Base-by-base conservation (phyloP, 2,888 invertebrate species). In the Diadromus collaris region DNA sequence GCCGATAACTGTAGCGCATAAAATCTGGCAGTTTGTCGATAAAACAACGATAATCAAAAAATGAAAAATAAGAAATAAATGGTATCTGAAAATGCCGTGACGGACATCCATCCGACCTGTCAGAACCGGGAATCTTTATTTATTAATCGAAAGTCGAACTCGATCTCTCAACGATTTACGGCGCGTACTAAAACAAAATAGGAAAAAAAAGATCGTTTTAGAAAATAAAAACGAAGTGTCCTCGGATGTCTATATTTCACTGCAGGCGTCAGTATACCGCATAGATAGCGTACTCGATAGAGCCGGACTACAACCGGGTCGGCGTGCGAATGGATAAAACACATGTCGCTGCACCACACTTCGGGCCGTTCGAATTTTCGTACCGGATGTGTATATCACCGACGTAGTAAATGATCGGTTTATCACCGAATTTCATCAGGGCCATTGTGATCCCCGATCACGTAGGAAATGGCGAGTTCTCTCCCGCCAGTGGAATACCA, bases 251-350 rank as follows among this genome's bases (percentile, higher is more conserved):
- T 68, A 29, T 44, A 68, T 29, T 54, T 34, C 67, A 44, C 29
- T 56, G 68, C 54, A 41, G 68, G 27, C 56, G 19, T 29, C 19
- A 19, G 27, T 19, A 68, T 10, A 41, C 19, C 24, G 68, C 68
- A 68, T 21, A 19, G n/a, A 51, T 21, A 10, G 10, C n/a, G n/a
- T 9, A 67, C 16, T 24, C n/a, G 1, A 29, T 19, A 41, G n/a
- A n/a, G 5, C 54, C 34, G 41, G n/a, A 29, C 24, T 34, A 9
- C 16, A 13, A 16, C 38, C 16, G 1, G 51, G 65, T 67, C 38
- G 38, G 6, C 7, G n/a, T 68, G 9, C 41, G 19, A 27, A 19
- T 13, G 41, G 54, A 68, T 27, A 38, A 38, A 67, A 32, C 65
- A 38, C 7, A 32, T 46, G 32, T 48, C 29, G 51, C 3, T 54